Evolutionary conservation across 2,797 vertebrate genomes (phyloP), one percentile per base, ranked within the genome.

Genomic region (Brachyrhaphis roseni): DNA sequence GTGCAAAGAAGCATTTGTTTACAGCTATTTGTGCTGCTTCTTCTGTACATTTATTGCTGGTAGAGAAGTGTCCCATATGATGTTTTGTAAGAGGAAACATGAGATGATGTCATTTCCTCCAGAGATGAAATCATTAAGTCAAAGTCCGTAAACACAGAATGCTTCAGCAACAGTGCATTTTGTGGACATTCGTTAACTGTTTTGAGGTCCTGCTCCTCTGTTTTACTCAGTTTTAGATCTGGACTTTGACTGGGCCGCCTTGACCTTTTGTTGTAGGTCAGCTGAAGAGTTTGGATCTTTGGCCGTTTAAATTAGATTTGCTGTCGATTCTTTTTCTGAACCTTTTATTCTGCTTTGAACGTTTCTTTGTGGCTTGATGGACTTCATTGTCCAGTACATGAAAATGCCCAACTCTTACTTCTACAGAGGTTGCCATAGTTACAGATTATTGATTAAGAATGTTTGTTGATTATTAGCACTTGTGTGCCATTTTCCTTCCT

Each of bases 71-170:
- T 36, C 45, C 16, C 15, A 36, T 51, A 74, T 36, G 28, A 23
- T 36, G 28, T 68, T 39, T 62, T 62, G n/a, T 51, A 23, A 51
- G 28, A 74, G 36, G 74, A 57, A 57, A 57, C 34, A 43, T 59
- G 51, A 28, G 36, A n/a, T 59, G 39, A 45, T 18, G n/a, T 75
- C 55, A 31, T n/a, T 46, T 75, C 15, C 39, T 18, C n/a, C 11
- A 75, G 11, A 45, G 18, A 75, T 75, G n/a, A 75, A 28, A 45
- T 45, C 74, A 62, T 31, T 41, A 59, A 45, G 72, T 51, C 46
- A 47, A 47, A 72, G 15, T 73, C 39, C 20, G 23, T 46, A 71
- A 71, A 71, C 12, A 28, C 41, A 16, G 41, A 15, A n/a, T n/a
- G 39, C 41, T n/a, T 13, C 5, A 39, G 5, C 36, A 41, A 26